Evolutionary conservation across 2,888 invertebrate species (phyloP), one percentile per base, ranked within the genome.

Genomic region (Eumerus sabulonum): DNA sequence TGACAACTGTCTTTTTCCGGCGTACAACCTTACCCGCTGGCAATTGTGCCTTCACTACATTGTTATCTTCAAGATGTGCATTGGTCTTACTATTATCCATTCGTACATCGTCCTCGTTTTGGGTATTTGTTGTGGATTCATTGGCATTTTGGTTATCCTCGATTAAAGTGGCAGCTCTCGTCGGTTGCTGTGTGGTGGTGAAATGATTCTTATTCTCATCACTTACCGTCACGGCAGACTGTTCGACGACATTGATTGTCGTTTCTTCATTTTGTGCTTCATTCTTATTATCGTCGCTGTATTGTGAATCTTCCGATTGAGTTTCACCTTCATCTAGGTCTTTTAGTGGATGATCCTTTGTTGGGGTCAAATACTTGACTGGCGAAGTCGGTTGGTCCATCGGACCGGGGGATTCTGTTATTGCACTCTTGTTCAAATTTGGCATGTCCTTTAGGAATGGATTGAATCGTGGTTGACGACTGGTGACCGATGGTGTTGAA

Each of bases 1-100:
- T 71, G 82, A 56, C 57, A 35, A 36, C 51, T n/a, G 85, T 85
- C 83, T 89, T 89, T 82, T 87, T 88, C 67, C 89, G 84, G 2
- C 87, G 85, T 51, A 89, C 83, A 1, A 93, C 94, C 90, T 94
- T 93, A 76, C 93, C 94, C n/a, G 93, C 92, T 14, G 93, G 92
- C 82, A 94, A 86, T 84, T 93, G 92, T 1, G 93, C 92, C 84
- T 92, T 92, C 7, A 93, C 92, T 57, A 92, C 89, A 42, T 91
- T 90, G 53, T 90, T 90, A 59, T 92, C 91, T 83, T 93, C 92
- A 4, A 90, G 90, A 0, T 92, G 90, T n/a, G 40, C 91, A 56
- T 91, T 50, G 84, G 87, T 82, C 82, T 83, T 73, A 4, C 66
- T 87, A 38, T 47, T 81, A 36, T 36, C 63, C 60, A 60, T 85